A percentile compares a stretch with the other conserved stretches of the same genome.
phyloP scores from a whole-genome alignment of 2,888 invertebrate genomes.

The Eupeodes luniger region DNA sequence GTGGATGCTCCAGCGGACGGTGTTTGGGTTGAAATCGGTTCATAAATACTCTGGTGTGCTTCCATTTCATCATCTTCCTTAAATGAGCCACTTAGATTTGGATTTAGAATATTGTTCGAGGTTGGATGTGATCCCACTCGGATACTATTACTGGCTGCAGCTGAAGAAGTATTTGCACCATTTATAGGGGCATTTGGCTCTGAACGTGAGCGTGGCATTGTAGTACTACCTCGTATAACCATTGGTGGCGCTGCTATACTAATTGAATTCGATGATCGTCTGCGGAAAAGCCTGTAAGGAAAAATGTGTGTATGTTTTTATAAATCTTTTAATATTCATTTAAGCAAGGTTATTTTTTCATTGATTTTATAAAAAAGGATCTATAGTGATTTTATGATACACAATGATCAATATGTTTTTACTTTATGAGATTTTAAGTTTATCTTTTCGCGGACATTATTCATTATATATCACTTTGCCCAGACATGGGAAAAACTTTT shows the following conservation, averaged over 20 bases:
- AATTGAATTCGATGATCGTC: conserved; percentile 76
- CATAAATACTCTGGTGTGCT: conserved; percentile 82
- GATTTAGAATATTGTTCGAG: conserved; percentile 84
- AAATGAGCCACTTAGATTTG: conserved; percentile 84
- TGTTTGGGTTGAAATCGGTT: conserved; percentile 80
- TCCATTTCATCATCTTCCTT: conserved; percentile 79
- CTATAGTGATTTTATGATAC: too few relatives aligned
- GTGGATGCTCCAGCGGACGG: conserved; percentile 70
- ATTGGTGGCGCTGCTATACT: conserved; percentile 82
- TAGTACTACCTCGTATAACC: conserved; percentile 63
- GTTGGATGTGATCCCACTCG: conserved; percentile 60
- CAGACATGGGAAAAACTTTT: too few relatives aligned
- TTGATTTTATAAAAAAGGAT: too few relatives aligned
- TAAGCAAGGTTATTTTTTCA: too few relatives aligned
- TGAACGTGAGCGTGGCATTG: conserved; percentile 78
- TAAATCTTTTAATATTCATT: too few relatives aligned
- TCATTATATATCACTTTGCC: too few relatives aligned
- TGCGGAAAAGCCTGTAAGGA: conserved; percentile 77
- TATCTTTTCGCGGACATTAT: too few relatives aligned
- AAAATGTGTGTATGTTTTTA: background rate
- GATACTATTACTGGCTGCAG: conserved; percentile 34
- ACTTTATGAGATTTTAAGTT: too few relatives aligned
- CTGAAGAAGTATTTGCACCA: conserved; percentile 36
- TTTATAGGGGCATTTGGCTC: conserved; percentile 43
- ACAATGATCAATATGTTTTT: too few relatives aligned